Percentiles rank a stretch among this genome's conserved stretches.
Evolutionary conservation across 2,113 vertebrate species (phyloP).

Genomic region (Camelus dromedarius): DNA sequence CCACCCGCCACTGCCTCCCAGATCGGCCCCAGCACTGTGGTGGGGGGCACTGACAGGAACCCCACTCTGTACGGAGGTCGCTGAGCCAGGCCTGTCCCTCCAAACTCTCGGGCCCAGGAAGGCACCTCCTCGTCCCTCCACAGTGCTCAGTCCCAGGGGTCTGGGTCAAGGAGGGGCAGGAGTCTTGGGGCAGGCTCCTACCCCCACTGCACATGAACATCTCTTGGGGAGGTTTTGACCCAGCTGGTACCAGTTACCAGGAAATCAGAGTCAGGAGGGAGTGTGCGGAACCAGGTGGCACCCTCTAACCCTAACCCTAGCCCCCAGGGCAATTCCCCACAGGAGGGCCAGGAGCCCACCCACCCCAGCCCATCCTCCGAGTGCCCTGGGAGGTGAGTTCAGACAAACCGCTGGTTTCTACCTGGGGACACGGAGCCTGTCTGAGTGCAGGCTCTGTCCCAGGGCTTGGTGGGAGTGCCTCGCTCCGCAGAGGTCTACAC

Average conservation of each 20-base stretch:
- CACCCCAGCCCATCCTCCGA: slow-evolving; percentile 83
- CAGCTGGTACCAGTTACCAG: neutral
- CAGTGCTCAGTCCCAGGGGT: neutral
- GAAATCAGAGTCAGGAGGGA: neutral
- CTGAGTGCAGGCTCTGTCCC: slow-evolving; percentile 72
- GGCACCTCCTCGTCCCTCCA: neutral
- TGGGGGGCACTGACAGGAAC: neutral
- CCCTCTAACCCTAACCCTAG: no score
- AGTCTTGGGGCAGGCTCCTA: neutral
- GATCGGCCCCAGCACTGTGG: accelerated
- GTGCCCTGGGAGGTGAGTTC: slow-evolving; percentile 85
- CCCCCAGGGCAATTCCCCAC: neutral
- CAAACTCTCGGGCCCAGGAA: neutral
- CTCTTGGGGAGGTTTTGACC: neutral
- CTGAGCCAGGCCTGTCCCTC: neutral
- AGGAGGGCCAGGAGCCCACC: neutral
- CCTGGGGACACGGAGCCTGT: slow-evolving; percentile 83
- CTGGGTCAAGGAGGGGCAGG: neutral
- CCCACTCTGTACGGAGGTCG: neutral
- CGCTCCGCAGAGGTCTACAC: slow-evolving; percentile 75
- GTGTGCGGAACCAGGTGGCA: neutral
- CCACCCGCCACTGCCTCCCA: neutral
- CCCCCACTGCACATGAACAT: accelerated
- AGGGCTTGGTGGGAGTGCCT: slow-evolving; percentile 51
- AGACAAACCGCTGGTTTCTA: slow-evolving; percentile 86